Percentiles rank a stretch among this genome's conserved stretches.
phyloP scores from a whole-genome alignment of 2,797 vertebrate species.

The Cryptoblepharus egeriae region DNA sequence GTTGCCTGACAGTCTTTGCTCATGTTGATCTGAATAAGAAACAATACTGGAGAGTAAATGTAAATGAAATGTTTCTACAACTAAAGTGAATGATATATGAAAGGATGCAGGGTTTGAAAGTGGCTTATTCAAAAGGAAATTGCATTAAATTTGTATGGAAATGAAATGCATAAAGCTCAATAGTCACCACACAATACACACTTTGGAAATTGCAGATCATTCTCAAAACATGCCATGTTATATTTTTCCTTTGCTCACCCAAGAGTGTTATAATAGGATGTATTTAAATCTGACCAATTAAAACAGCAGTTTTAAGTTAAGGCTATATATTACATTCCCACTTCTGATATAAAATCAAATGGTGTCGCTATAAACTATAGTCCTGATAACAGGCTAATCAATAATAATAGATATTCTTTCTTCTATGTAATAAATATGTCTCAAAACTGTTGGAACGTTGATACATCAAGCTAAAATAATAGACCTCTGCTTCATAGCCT shows the following conservation, averaged over 20 bases:
- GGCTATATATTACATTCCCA: conserved; percentile 5
- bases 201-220: conserved; percentile 54
- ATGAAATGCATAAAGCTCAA: conserved; percentile 58
- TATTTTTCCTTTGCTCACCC: conserved; percentile 31
- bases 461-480: conserved; percentile 33
- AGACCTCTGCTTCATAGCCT: background rate
- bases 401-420: conserved; percentile 25
- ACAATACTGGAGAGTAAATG: conserved; percentile 61
- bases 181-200: conserved; percentile 29
- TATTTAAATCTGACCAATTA: conserved; percentile 49
- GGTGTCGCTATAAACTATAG: conserved; percentile 40
- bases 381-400: conserved; percentile 39
- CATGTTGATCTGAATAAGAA: conserved; percentile 66
- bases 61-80: conserved; percentile 62
- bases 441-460: conserved; percentile 26
- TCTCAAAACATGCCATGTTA: conserved; percentile 42
- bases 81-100: conserved; percentile 51
- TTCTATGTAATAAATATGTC: conserved; percentile 1
- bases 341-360: conserved; percentile 52
- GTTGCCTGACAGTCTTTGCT: conserved; percentile 54
- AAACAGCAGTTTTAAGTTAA: conserved; percentile 31
- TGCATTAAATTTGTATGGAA: conserved; percentile 56
- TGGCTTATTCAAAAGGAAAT: conserved; percentile 54
- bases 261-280: conserved; percentile 11
- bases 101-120: conserved; percentile 56